phyloP scores from a whole-genome alignment of 2,888 invertebrate species.

The Diloba caeruleocephala region DNA sequence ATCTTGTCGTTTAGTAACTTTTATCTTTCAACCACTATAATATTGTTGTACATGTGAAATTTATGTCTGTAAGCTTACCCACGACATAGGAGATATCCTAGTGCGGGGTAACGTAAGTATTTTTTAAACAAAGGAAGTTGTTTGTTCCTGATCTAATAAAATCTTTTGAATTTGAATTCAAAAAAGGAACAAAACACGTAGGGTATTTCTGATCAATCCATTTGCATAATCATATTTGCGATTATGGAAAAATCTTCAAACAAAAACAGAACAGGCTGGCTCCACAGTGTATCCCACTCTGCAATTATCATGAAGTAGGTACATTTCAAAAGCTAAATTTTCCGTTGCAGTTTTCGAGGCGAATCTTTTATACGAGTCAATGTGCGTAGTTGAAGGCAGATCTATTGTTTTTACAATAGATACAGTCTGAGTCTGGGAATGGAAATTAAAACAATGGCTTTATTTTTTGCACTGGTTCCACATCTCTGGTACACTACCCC shows the following conservation, averaged over 20 bases:
- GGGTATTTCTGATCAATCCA: background rate
- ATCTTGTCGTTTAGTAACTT: too few relatives aligned
- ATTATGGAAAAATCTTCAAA: background rate
- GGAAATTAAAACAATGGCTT: slow-evolving; percentile 28
- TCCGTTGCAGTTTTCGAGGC: slow-evolving; percentile 17
- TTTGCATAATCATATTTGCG: slow-evolving; percentile 4
- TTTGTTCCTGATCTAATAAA: background rate
- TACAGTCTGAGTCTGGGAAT: slow-evolving; percentile 10
- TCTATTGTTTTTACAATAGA: slow-evolving; percentile 29
- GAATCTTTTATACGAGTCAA: slow-evolving; percentile 16
- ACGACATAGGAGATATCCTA: too few relatives aligned
- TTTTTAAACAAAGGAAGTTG: too few relatives aligned
- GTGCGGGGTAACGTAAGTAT: too few relatives aligned
- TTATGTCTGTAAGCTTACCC: too few relatives aligned
- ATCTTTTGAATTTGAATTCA: background rate
- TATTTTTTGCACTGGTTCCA: slow-evolving; percentile 19
- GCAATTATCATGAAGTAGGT: background rate
- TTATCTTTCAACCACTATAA: too few relatives aligned
- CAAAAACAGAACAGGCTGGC: background rate
- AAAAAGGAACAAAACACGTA: background rate
- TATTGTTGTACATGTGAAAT: too few relatives aligned
- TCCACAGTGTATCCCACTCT: background rate
- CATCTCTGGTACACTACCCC: slow-evolving; percentile 11
- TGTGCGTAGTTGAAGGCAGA: slow-evolving; percentile 19
- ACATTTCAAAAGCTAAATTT: slow-evolving; percentile 4